A percentile compares a stretch with the other conserved stretches of the same genome.
Evolutionary conservation across 2,797 vertebrate species (phyloP).

Genomic region (Triplophysa bombifrons): DNA sequence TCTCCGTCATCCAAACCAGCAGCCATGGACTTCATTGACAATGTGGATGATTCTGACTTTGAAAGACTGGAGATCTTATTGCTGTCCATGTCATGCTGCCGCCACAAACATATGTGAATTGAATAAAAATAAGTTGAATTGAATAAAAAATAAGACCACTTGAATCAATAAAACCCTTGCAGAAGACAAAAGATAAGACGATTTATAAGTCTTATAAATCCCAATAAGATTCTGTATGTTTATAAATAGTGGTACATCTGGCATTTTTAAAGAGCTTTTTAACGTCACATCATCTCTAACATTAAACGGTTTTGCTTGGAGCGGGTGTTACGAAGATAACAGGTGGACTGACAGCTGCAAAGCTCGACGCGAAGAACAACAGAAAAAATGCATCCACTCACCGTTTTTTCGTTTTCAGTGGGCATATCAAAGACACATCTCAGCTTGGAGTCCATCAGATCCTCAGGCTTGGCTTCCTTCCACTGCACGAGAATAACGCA

Average conservation of each 20-base stretch:
- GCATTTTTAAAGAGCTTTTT: not conserved
- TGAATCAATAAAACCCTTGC: not conserved
- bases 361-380: not conserved
- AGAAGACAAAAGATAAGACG: not conserved
- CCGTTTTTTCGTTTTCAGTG: constrained; percentile 92
- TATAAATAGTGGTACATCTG: not conserved
- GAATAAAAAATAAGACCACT: constrained; percentile 17
- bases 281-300: not conserved
- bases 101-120: constrained; percentile 31
- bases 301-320: not conserved
- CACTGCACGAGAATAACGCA: constrained; percentile 77
- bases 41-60: constrained; percentile 89
- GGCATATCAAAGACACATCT: constrained; percentile 98
- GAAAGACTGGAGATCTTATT: constrained; percentile 92
- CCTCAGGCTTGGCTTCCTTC: constrained; percentile 98
- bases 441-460: constrained; percentile 99
- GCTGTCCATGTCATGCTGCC: constrained; percentile 93
- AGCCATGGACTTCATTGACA: constrained; percentile 86
- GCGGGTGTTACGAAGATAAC: too few species aligned
- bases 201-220: too few species aligned
- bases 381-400: constrained; percentile 66
- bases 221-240: not conserved
- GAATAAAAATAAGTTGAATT: too few species aligned
- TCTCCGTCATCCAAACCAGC: constrained; percentile 91
- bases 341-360: not conserved